Evolutionary conservation across 2,888 invertebrate genomes (phyloP), one percentile per base, ranked within the genome.

Genomic region (Ochlodes sylvanus): DNA sequence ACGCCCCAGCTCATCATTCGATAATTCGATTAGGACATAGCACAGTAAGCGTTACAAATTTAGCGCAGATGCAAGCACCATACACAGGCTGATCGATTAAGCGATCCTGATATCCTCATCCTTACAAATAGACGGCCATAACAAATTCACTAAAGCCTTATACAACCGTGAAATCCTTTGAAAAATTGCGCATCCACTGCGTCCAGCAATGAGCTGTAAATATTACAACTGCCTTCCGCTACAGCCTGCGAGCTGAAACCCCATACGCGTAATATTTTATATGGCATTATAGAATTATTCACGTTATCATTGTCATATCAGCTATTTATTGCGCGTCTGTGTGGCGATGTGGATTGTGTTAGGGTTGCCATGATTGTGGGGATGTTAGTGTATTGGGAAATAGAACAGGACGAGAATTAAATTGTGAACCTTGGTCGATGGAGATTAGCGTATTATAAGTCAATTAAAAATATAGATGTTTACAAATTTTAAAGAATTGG

Each of bases 251-350:
- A 58, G 72, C 60, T 76, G 78, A 75, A 78, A 77, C 76, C 70
- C 72, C 78, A 77, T 75, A 76, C 76, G 72, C 70, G 60, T 72
- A 72, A 76, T 78, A 77, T 73, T 71, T 78, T 77, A 67, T 67
- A 67, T 61, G 67, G 67, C 67, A 67, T 67, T 67, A 77, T 72
- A 69, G 76, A 76, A 78, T 77, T 78, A 75, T 77, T 72, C 72
- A 70, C 75, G 70, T 77, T 78, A 74, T 78, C 77, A 74, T 61
- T 73, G 75, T 75, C 77, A 73, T 70, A 75, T 76, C 76, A 74
- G 71, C 73, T 75, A 72, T 75, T 74, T 73, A 73, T 71, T 68
- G 63, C 70, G 70, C 66, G 66, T 69, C 63, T 69, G 57, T 54
- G 65, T 62, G 65, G 65, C 66, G 60, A 61, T 61, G 66, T 66